Base-by-base conservation (phyloP, 1,140 invertebrate genomes). In the Procambarus virginalis region DNA sequence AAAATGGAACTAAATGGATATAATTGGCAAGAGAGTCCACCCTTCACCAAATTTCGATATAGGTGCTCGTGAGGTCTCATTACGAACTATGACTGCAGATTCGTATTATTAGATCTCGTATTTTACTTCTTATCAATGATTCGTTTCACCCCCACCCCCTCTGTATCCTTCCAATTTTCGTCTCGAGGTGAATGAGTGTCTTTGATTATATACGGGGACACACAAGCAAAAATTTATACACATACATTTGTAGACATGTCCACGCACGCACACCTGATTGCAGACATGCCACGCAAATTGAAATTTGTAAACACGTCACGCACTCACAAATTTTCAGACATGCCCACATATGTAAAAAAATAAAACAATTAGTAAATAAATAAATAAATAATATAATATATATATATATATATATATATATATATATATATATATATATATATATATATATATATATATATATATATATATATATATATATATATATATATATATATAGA, bases 371-470 rank as follows among this genome's bases (percentile, higher is more conserved):
- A 8, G 51, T 55, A 55, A 8, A 55, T 55, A 55, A 8, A 55
- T 51, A 80, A 12, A 80, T 51, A 51, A 12, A 80, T 51, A 80
- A 79, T 48, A 79, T 48, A 79, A 48, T 48, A 79, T 48, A 79
- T 48, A 79, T 48, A 48, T 48, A 79, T 48, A 79, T 48, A 79
- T 49, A 79, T 48, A 79, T 48, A 48, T 48, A 79, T 48, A 79
- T 48, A 51, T 14, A 48, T 51, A 79, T 48, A 79, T 48, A 79
- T 73, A 14, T 22, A 73, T 73, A 73, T 73, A 73, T 73, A 17
- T 73, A 73, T n/a, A 75, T 75, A 79, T 79, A 79, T 79, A 49
- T 79, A 79, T 79, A 79, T 79, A 49, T 51, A 79, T 79, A 79
- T 79, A 79, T 79, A 79, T 79, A 79, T 46, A 46, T 46, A 46